Evolutionary conservation across 2,888 invertebrate genomes (phyloP).

Genomic region (Leuctra nigra): DNA sequence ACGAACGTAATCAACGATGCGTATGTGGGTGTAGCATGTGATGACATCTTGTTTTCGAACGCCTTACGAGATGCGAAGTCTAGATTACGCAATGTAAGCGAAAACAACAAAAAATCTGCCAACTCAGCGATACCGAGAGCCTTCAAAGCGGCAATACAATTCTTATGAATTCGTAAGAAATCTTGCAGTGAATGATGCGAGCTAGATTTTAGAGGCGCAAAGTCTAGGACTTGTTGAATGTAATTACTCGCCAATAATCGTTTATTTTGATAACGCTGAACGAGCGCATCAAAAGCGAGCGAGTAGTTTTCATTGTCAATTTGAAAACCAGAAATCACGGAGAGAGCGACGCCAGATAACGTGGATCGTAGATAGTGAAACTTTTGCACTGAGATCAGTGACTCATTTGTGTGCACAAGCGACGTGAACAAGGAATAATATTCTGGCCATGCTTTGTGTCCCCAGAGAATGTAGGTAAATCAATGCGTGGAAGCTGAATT

Average conservation of each 20-base stretch:
- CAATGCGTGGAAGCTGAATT: not conserved
- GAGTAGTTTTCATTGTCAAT: not conserved
- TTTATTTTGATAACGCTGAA: not conserved
- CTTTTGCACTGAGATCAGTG: not conserved
- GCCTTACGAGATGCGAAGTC: not conserved
- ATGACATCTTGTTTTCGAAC: not conserved
- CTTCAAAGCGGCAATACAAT: not conserved
- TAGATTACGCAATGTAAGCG: not conserved
- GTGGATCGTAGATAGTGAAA: not conserved
- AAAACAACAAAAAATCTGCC: not conserved
- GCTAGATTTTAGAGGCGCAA: not conserved
- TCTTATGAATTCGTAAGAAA: not conserved
- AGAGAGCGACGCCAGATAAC: not conserved
- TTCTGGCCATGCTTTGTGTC: not conserved
- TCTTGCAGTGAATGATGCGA: not conserved
- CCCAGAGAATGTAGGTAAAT: not conserved
- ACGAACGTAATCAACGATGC: not conserved
- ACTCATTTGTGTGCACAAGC: not conserved
- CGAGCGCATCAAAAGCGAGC: not conserved
- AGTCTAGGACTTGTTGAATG: not conserved
- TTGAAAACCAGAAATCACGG: not conserved
- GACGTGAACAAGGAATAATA: not conserved
- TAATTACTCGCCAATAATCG: not conserved
- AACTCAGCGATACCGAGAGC: not conserved
- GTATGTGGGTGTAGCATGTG: not conserved